Base-by-base conservation (phyloP, 2,888 invertebrate species). In the Nasonovia ribisnigri region DNA sequence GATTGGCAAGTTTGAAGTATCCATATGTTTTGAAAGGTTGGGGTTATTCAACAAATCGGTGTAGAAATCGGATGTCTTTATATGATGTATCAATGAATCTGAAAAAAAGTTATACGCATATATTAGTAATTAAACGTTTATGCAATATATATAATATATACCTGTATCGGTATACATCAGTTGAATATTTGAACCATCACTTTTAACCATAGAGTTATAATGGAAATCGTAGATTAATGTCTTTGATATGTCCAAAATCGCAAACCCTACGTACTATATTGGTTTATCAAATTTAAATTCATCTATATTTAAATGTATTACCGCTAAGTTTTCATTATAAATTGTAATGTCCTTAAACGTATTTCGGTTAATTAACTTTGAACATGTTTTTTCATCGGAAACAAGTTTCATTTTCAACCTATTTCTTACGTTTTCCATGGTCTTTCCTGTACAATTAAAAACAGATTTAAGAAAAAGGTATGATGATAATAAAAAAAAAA, bases 181-280 rank as follows among this genome's bases (percentile, higher is more conserved):
- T 42, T 88, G 26, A 10, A 57, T 36, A 3, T 6, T 57, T 4
- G 8, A 4, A 13, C 8, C 42, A 88, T 4, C 8, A 10, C 29
- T 88, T 13, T 88, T 60, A 4, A 8, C 6, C 57, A 89, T 89
- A 1, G 5, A 24, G 2, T 29, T 29, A 5, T 89, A 89, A 13
- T 89, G 60, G 6, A 89, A 89, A 43, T 60, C 20, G 3, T 57
- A 88, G 11, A 88, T 88, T 11, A 88, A 24, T 0, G 54, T 88
- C 29, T 88, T 88, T 11, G 88, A 89, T n/a, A 89, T n/a, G 3
- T 89, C 89, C n/a, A 89, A 60, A 29, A 89, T 26, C 0, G 89
- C 26, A 43, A 89, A 89, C 11, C 88, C 88, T 24, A 57, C 57
- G 42, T 43, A 43, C n/a, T 20, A 57, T 57, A 88, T 88, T 0